phyloP scores from a whole-genome alignment of 2,888 invertebrate species.

The Nysson spinosus region DNA sequence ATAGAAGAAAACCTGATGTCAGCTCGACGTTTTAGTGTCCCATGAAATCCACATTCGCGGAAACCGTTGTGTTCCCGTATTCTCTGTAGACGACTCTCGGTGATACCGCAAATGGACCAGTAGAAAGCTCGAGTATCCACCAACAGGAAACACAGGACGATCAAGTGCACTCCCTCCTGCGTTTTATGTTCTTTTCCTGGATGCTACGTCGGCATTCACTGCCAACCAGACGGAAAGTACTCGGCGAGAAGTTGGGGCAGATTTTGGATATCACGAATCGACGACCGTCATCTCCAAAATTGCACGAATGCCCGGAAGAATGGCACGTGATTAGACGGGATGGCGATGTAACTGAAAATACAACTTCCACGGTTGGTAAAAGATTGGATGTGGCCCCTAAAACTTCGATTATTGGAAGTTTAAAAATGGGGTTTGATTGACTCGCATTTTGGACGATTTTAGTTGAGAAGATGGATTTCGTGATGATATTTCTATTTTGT shows the following conservation, averaged over 20 bases:
- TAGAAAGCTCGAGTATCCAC: constrained; percentile 27
- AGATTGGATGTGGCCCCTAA: too few relatives aligned
- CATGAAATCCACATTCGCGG: constrained; percentile 1
- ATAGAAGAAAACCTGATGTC: neutral
- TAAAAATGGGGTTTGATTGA: too few relatives aligned
- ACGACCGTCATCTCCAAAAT: neutral
- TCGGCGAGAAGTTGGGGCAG: constrained; percentile 1
- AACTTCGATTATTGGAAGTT: too few relatives aligned
- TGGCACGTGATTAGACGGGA: neutral
- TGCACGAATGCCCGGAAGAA: neutral
- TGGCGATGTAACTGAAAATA: too few relatives aligned
- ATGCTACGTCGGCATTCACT: neutral
- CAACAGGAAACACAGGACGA: constrained; percentile 42
- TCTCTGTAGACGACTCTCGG: neutral
- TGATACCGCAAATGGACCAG: constrained; percentile 32
- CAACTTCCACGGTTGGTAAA: too few relatives aligned
- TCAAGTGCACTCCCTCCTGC: constrained; percentile 20
- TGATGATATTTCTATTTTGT: too few relatives aligned
- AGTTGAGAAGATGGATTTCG: too few relatives aligned
- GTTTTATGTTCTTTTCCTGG: constrained; percentile 16
- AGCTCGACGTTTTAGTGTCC: neutral
- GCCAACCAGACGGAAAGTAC: constrained; percentile 17
- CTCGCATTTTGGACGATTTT: too few relatives aligned
- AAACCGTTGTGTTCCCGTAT: neutral
- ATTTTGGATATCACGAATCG: neutral